Percentiles rank a stretch among this genome's conserved stretches.
phyloP scores from a whole-genome alignment of 2,888 invertebrate species.

The Ernsta delagoae region DNA sequence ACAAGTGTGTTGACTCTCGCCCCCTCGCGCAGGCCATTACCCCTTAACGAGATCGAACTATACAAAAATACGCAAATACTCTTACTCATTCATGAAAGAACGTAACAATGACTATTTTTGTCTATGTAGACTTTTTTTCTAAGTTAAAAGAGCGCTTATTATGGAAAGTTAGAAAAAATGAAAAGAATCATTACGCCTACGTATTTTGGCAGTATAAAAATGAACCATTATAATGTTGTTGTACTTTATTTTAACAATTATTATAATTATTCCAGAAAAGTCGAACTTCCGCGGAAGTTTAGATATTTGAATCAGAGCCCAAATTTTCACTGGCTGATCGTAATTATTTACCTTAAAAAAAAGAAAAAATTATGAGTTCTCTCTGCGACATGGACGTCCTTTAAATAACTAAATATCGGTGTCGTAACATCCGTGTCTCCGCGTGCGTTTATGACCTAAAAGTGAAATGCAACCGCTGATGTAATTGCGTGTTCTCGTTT shows the following conservation, averaged over 20 bases:
- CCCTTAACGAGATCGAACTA: constrained; percentile 44
- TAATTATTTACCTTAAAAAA: background rate
- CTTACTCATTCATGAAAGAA: constrained; percentile 40
- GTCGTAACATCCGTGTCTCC: constrained; percentile 35
- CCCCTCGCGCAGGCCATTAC: constrained; percentile 48
- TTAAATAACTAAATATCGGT: constrained; percentile 30
- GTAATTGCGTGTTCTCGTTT: constrained; percentile 56
- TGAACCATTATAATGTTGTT: no score
- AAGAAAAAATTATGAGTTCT: background rate
- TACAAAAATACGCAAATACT: constrained; percentile 38
- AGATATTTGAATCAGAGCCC: background rate
- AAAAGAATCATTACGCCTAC: no score
- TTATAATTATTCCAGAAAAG: no score
- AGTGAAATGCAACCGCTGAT: constrained; percentile 43
- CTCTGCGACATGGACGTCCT: background rate
- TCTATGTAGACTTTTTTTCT: background rate
- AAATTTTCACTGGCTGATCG: no score
- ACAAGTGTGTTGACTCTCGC: constrained; percentile 49
- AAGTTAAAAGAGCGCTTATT: no score
- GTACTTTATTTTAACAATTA: no score
- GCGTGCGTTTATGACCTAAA: constrained; percentile 39
- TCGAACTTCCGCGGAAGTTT: background rate
- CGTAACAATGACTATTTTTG: background rate
- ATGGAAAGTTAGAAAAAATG: no score
- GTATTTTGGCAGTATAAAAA: background rate